Base-by-base conservation (phyloP, 1,140 invertebrate genomes). In the Drosophila micromelanica region DNA sequence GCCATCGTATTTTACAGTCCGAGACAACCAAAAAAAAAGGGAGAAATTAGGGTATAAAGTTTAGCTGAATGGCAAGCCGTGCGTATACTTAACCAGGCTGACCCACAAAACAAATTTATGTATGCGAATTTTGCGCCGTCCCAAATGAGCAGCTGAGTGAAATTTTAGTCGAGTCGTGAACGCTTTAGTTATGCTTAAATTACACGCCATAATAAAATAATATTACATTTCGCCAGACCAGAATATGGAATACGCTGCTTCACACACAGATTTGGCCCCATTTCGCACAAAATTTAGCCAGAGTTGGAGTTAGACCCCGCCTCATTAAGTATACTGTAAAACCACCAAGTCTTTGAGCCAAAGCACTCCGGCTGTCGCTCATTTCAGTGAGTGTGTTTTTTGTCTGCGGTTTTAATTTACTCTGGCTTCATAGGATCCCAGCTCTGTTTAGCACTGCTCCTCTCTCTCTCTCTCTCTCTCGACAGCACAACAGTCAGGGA, bases 371-470 rank as follows among this genome's bases (percentile, higher is more conserved):
- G 43, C 59, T 80, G 73, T 64, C 52, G 56, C 68, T 46, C 61
- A 74, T 86, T 80, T 61, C 59, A 42, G 38, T 62, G 61, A 61
- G 56, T 60, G 32, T 59, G 40, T 61, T 64, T 85, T 67, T 64
- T 86, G 69, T 86, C 70, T 73, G 70, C 55, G 70, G 70, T 85
- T 86, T 86, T 85, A 86, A 85, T 85, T 85, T 86, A 80, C 81
- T 67, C 69, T 72, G 64, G 65, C 81, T 78, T 74, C 72, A 75
- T 71, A 61, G 72, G 59, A 49, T 43, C 52, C 38, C 37, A n/a
- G 45, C 45, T 45, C 51, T 55, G 49, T 56, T 55, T 15, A n/a
- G 9, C 35, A 20, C 54, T 30, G 20, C 35, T 7, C 15, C 32
- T 2, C 32, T 6, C 11, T 1, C 12, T 20, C 35, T 2, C 6